Evolutionary conservation across 1,140 invertebrate genomes (phyloP).

Genomic region (Glomeris maerens): DNA sequence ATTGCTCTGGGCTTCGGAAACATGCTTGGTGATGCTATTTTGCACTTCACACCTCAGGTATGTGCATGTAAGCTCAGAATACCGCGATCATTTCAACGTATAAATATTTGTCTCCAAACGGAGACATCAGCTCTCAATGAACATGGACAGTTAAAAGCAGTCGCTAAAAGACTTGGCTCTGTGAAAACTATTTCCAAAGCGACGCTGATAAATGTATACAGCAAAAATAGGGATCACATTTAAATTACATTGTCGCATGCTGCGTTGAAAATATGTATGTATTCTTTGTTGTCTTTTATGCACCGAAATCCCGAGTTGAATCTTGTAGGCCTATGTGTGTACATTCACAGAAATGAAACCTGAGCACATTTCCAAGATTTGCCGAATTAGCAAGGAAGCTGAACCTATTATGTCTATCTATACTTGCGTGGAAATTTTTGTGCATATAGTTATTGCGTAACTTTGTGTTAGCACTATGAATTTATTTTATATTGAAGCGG

Average conservation of each 20-base stretch:
- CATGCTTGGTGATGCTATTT: constrained; percentile 30
- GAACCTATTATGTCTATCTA: too few species aligned
- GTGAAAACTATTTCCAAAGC: not conserved
- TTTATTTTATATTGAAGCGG: too few species aligned
- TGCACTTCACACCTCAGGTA: constrained; percentile 33
- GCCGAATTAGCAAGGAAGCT: too few species aligned
- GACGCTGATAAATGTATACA: not conserved
- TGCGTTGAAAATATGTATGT: not conserved
- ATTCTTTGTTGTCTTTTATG: too few species aligned
- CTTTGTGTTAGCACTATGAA: too few species aligned
- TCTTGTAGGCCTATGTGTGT: not conserved
- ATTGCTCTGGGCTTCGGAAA: constrained; percentile 35
- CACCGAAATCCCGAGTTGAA: not conserved
- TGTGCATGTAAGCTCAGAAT: constrained; percentile 21
- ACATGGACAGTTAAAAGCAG: too few species aligned
- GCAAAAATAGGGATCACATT: too few species aligned
- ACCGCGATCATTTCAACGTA: constrained; percentile 10
- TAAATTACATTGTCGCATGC: constrained; percentile 1
- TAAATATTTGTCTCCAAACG: not conserved
- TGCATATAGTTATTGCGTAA: too few species aligned
- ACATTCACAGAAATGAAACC: not conserved
- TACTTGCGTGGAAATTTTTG: too few species aligned
- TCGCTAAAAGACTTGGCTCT: not conserved
- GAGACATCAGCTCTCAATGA: not conserved
- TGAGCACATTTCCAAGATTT: not conserved